phyloP scores from a whole-genome alignment of 2,797 vertebrate genomes.

The Poeciliopsis presidionis region DNA sequence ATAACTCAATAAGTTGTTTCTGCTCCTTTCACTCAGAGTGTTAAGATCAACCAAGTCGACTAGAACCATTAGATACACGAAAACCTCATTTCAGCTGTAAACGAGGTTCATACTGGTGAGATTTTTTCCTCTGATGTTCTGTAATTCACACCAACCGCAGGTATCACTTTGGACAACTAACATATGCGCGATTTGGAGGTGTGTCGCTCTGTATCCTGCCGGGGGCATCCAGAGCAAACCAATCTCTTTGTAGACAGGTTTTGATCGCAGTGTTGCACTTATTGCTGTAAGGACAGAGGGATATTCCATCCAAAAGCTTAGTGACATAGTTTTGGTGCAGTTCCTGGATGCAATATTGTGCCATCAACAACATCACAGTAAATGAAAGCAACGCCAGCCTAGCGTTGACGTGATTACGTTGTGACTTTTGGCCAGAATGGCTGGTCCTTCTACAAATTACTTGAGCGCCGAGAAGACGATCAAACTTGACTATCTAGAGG shows the following conservation, averaged over 20 bases:
- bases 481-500: no score
- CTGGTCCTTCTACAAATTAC: not conserved
- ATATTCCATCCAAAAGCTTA: not conserved
- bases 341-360: not conserved
- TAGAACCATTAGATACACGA: not conserved
- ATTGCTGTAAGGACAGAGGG: not conserved
- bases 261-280: not conserved
- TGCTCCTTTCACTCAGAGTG: not conserved
- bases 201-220: not conserved
- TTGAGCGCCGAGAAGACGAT: no score
- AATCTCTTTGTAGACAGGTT: not conserved
- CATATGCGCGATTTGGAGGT: not conserved
- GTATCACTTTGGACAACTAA: not conserved
- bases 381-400: not conserved
- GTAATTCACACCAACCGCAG: not conserved
- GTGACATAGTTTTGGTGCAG: not conserved
- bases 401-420: not conserved
- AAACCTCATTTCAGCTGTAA: not conserved
- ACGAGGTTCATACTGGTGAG: not conserved
- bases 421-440: not conserved
- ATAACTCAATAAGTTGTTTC: not conserved
- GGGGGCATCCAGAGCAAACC: not conserved
- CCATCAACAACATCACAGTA: not conserved
- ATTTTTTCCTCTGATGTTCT: not conserved
- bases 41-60: not conserved